Conservation (phyloP, 2,797 vertebrate species). For the Dermochelys coriacea region DNA sequence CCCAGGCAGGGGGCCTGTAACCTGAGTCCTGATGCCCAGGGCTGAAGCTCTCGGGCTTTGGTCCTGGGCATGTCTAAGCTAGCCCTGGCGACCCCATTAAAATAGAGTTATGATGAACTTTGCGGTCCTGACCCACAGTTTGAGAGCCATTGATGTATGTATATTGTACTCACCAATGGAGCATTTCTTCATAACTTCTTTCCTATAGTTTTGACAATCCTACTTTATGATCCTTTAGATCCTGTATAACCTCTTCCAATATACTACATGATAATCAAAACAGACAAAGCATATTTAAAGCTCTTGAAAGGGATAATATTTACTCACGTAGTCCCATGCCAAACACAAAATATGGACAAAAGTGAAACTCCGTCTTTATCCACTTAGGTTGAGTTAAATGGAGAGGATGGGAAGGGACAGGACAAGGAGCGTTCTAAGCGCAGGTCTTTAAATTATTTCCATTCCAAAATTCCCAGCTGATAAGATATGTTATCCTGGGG, state of each 20-base stretch:
- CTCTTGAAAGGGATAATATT: neutral
- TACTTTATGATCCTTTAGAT: neutral
- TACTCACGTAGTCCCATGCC: neutral
- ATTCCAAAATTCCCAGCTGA: neutral
- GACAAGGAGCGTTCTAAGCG: neutral
- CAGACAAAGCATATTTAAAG: neutral
- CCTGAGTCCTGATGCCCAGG: too few relatives aligned
- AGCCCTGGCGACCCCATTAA: too few relatives aligned
- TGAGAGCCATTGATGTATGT: neutral
- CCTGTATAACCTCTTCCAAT: neutral
- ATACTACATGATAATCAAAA: neutral
- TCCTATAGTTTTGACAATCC: neutral
- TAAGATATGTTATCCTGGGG: neutral
- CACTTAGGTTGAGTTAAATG: neutral
- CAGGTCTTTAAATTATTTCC: neutral
- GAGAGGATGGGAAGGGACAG: neutral
- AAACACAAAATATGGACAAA: neutral
- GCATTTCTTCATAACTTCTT: neutral
- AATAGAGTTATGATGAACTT: too few relatives aligned
- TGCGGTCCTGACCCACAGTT: too few relatives aligned
- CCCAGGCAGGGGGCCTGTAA: too few relatives aligned
- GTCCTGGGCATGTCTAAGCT: too few relatives aligned
- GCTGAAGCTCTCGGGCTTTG: too few relatives aligned
- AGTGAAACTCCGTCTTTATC: neutral
- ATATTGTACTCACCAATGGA: neutral